Conservation (phyloP, 2,888 invertebrate genomes). For the Germaria angustata region DNA sequence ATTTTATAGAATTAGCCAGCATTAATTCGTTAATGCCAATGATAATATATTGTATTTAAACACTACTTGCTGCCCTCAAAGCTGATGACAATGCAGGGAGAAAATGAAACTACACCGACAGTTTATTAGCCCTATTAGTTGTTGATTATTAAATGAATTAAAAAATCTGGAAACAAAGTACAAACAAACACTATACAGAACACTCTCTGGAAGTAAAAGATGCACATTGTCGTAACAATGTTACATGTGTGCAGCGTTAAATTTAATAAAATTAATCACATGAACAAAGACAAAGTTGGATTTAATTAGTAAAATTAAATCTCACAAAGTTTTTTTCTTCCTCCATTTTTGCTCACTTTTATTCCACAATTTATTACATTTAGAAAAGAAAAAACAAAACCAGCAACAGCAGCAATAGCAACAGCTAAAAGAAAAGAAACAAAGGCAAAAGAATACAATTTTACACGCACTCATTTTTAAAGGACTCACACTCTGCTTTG, state of each 20-base stretch:
- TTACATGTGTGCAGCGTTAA: conserved; percentile 21
- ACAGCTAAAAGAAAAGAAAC: not conserved
- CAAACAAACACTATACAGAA: not conserved
- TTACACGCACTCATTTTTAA: conserved; percentile 60
- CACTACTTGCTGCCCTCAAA: not conserved
- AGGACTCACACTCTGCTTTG: not conserved
- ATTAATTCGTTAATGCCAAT: not conserved
- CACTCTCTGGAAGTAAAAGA: not conserved
- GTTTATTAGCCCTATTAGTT: conserved; percentile 47
- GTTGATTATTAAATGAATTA: conserved; percentile 41
- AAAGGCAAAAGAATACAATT: conserved; percentile 28
- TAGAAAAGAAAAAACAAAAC: conserved; percentile 26
- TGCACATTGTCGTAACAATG: not conserved
- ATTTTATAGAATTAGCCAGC: no score
- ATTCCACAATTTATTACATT: conserved; percentile 55
- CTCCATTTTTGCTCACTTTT: conserved; percentile 15
- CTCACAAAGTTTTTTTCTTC: conserved; percentile 42
- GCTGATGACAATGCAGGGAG: not conserved
- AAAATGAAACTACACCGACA: not conserved
- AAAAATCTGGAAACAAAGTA: conserved; percentile 4
- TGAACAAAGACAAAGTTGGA: conserved; percentile 61
- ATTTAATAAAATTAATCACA: conserved; percentile 64
- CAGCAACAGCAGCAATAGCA: not conserved
- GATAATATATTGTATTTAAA: not conserved
- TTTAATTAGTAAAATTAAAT: conserved; percentile 68